Conservation (phyloP, 2,888 invertebrate genomes). For the Stenodema calcarata region DNA sequence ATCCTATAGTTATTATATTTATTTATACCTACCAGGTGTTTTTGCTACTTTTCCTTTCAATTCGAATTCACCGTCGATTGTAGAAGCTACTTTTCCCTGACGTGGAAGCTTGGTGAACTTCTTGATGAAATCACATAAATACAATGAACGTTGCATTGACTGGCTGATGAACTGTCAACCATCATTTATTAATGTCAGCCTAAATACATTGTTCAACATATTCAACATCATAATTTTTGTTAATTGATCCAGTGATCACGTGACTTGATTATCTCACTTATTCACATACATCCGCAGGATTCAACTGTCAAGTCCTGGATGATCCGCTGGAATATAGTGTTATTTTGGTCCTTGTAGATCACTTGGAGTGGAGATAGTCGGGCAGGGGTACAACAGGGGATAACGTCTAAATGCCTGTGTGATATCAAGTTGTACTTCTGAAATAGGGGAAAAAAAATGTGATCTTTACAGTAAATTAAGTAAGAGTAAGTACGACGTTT, state of each 20-base stretch:
- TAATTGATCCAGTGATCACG: neutral
- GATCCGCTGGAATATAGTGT: slow-evolving; percentile 78
- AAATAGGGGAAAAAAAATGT: slow-evolving; percentile 60
- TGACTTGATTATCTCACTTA: neutral
- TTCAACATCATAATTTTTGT: neutral
- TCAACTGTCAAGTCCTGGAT: slow-evolving; percentile 92
- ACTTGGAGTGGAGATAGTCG: slow-evolving; percentile 80
- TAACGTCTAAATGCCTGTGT: slow-evolving; percentile 68
- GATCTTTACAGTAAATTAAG: too few species aligned
- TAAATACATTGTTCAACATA: neutral
- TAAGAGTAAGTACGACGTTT: too few species aligned
- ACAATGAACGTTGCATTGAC: too few species aligned
- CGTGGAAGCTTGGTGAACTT: too few species aligned
- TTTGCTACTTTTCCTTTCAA: too few species aligned
- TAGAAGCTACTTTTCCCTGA: too few species aligned
- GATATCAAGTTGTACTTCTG: slow-evolving; percentile 74
- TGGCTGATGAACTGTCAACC: too few species aligned
- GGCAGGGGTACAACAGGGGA: slow-evolving; percentile 86
- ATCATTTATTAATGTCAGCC: neutral
- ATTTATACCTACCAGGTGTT: neutral
- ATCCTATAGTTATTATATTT: neutral
- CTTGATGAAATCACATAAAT: too few species aligned
- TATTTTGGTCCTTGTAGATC: slow-evolving; percentile 80
- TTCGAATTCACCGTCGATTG: too few species aligned
- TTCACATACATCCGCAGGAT: slow-evolving; percentile 83